Conservation (phyloP, 2,797 vertebrate genomes). For the Menidia menidia region DNA sequence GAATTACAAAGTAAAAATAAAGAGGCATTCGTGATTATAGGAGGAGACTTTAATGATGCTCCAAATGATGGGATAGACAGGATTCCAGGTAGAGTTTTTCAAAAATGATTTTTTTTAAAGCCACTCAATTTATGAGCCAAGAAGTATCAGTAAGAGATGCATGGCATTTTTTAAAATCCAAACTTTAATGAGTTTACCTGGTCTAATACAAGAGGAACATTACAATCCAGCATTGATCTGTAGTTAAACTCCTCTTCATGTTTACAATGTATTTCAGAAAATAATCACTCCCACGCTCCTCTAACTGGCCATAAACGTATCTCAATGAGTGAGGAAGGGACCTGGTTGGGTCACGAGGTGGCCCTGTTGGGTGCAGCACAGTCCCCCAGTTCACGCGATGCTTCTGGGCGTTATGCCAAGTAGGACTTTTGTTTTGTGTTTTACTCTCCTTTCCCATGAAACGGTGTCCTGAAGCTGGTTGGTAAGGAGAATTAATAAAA, state of each 20-base stretch:
- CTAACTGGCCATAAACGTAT: background rate
- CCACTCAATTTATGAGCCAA: background rate
- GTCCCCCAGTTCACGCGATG: too few relatives aligned
- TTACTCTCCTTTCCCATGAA: too few relatives aligned
- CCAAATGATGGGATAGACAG: slow-evolving; percentile 4
- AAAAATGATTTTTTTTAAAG: background rate
- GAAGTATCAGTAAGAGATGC: slow-evolving; percentile 3
- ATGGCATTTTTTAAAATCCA: background rate
- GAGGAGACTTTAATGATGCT: background rate
- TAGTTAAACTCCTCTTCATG: slow-evolving; percentile 4
- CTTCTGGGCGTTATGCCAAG: too few relatives aligned
- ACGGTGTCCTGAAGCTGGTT: too few relatives aligned
- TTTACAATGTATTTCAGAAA: slow-evolving; percentile 4
- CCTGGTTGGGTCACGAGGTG: too few relatives aligned
- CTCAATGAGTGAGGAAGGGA: too few relatives aligned
- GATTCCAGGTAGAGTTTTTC: background rate
- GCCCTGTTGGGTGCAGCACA: too few relatives aligned
- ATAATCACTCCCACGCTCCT: background rate
- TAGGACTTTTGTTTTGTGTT: too few relatives aligned
- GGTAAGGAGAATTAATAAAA: too few relatives aligned
- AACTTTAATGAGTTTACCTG: slow-evolving; percentile 3
- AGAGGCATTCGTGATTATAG: too few relatives aligned
- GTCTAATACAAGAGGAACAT: background rate
- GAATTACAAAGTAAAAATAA: too few relatives aligned
- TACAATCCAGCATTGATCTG: background rate